Evolutionary conservation across 1,140 invertebrate genomes (phyloP).

Genomic region (Anagrus nilaparvatae): DNA sequence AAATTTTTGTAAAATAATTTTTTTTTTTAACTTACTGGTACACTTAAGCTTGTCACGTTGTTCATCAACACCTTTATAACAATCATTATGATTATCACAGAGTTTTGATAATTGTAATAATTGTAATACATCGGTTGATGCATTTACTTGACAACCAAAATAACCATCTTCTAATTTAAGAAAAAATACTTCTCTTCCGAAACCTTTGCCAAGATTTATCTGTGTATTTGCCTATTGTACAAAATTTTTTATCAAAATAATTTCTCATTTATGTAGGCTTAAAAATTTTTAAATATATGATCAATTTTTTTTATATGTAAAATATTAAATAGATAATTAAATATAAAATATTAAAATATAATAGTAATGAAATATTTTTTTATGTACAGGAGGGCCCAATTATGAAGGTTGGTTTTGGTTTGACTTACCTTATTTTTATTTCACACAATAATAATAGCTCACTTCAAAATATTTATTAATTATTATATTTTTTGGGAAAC

Average conservation of each 20-base stretch:
- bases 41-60: constrained; percentile 81
- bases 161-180: constrained; percentile 93
- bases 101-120: constrained; percentile 89
- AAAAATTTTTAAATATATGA: neutral
- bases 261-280: neutral
- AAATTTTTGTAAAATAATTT: constrained; percentile 13
- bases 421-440: no score
- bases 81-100: constrained; percentile 82
- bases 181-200: constrained; percentile 87
- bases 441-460: no score
- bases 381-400: no score
- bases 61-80: constrained; percentile 86
- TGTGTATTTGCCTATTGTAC: constrained; percentile 60
- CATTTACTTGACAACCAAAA: constrained; percentile 95
- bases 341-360: neutral
- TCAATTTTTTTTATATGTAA: neutral
- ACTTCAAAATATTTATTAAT: no score
- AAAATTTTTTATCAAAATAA: constrained; percentile 15
- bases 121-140: constrained; percentile 87
- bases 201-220: constrained; percentile 64
- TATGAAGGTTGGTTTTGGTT: no score
- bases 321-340: neutral
- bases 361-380: no score
- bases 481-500: no score
- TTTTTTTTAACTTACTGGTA: constrained; percentile 59